Evolutionary conservation across 2,113 vertebrate genomes (phyloP), one percentile per base, ranked within the genome.

Genomic region (Bambusicola thoracicus): DNA sequence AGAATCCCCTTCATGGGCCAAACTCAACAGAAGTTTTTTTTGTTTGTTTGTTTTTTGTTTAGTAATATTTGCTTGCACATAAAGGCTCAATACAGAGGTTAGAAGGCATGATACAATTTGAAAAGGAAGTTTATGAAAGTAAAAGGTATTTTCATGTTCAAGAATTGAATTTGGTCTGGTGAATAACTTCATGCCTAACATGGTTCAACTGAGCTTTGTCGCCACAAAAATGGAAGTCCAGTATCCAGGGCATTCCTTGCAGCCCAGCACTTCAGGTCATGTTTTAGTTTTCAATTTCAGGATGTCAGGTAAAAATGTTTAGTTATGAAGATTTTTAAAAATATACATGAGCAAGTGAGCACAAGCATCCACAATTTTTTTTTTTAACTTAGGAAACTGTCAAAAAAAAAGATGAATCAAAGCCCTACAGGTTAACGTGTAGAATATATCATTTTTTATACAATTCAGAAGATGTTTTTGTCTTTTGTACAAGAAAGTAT

Each of bases 71-170:
- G 13, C 21, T 40, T 21, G 22, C 49, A 34, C 40, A 63, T 10
- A 81, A 66, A 55, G 27, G 11, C 16, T 78, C 62, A 40, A 29
- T 75, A 34, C 4, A 70, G 17, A 44, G 7, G 5, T 25, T 75
- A 4, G 11, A 5, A 70, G 3, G n/a, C 24, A 13, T 2, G 7
- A 40, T 32, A 29, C 6, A 62, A 34, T 0, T 0, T 24, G 41
- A 70, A 81, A 75, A 8, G 12, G 11, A 92, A 76, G 44, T 13
- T 34, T 29, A 4, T 7, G 49, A 32, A 13, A 46, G 10, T 16
- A 15, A 81, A 83, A 74, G n/a, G 13, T 8, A 44, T 16, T 77
- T 77, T 65, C 36, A 30, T 58, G n/a, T 18, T 74, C 53, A 81
- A 90, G 24, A 32, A 41, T 66, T 79, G 66, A 87, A 11, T 21